phyloP scores from a whole-genome alignment of 2,888 invertebrate species.

The Oeneis ivallda region DNA sequence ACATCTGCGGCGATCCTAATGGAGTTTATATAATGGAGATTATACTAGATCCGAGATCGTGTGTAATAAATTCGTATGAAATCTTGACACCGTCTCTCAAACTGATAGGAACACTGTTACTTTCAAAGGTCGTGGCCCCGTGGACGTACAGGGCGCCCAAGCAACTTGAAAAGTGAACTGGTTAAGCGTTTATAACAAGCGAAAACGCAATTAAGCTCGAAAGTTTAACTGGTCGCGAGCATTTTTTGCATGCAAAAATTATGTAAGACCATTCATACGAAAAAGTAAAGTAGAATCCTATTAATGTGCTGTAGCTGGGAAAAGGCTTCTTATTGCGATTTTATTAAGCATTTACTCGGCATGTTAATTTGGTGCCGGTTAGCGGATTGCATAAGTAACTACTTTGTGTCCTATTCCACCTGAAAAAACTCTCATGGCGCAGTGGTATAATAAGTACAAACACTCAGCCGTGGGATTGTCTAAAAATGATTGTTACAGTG shows the following conservation, averaged over 20 bases:
- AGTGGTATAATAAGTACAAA: too few species aligned
- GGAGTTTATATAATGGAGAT: too few species aligned
- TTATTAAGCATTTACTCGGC: too few species aligned
- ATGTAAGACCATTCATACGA: background rate
- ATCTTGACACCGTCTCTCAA: slow-evolving; percentile 1
- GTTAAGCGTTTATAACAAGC: slow-evolving; percentile 14
- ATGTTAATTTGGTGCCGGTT: too few species aligned
- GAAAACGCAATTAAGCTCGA: slow-evolving; percentile 20
- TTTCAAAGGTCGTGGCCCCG: slow-evolving; percentile 77
- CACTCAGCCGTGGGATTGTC: too few species aligned
- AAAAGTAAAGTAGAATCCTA: background rate
- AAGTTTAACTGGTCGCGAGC: slow-evolving; percentile 12
- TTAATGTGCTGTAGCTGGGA: background rate
- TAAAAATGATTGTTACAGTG: too few species aligned
- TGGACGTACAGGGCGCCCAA: slow-evolving; percentile 43
- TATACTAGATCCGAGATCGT: too few species aligned
- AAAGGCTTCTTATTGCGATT: background rate
- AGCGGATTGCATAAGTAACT: too few species aligned
- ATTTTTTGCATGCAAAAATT: slow-evolving; percentile 7
- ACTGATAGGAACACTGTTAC: slow-evolving; percentile 68
- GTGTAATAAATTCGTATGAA: background rate
- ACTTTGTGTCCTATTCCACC: too few species aligned
- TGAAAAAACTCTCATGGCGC: too few species aligned
- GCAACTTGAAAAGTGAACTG: slow-evolving; percentile 24
- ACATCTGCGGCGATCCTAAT: too few species aligned